A percentile compares a stretch with the other conserved stretches of the same genome.
These are phyloP conservation scores for Diogma glabrata DNA, from an alignment of 2,888 invertebrate genomes.

Conservation along the genomic window DNA sequence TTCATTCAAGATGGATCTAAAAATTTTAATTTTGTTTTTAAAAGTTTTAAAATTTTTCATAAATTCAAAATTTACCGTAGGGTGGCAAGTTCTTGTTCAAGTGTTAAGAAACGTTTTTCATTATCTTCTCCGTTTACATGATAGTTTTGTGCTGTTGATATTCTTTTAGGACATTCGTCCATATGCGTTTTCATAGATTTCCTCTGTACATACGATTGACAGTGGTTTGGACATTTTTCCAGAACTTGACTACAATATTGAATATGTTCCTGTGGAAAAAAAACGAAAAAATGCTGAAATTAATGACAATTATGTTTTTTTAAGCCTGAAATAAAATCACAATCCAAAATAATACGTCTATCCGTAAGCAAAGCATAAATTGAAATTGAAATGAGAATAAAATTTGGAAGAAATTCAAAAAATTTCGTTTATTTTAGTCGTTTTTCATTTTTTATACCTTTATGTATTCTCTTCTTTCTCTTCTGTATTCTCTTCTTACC, in stretches of 20 bases:
- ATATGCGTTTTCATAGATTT: slow-evolving; percentile 48
- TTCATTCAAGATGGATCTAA: slow-evolving; percentile 32
- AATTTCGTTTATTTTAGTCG: no score
- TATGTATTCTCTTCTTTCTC: no score
- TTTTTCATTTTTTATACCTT: no score
- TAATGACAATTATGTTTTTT: not conserved
- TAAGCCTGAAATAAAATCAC: no score
- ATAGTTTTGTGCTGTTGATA: slow-evolving; percentile 8
- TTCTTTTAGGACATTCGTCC: slow-evolving; percentile 34
- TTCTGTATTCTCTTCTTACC: no score
- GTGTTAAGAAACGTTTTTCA: slow-evolving; percentile 25
- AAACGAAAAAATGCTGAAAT: not conserved
- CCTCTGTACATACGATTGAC: slow-evolving; percentile 57
- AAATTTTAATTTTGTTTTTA: slow-evolving; percentile 28
- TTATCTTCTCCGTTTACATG: slow-evolving; percentile 20
- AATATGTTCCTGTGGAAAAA: slow-evolving; percentile 44
- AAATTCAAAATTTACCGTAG: not conserved
- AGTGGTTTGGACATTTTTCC: slow-evolving; percentile 57
- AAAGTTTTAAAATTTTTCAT: slow-evolving; percentile 26
- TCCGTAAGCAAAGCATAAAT: no score
- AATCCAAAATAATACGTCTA: no score
- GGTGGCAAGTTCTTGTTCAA: no score
- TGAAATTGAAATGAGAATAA: no score
- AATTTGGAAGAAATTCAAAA: no score
- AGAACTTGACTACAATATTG: slow-evolving; percentile 59